Evolutionary conservation across 1,140 invertebrate species (phyloP).

Genomic region (Adoxophyes honmai): DNA sequence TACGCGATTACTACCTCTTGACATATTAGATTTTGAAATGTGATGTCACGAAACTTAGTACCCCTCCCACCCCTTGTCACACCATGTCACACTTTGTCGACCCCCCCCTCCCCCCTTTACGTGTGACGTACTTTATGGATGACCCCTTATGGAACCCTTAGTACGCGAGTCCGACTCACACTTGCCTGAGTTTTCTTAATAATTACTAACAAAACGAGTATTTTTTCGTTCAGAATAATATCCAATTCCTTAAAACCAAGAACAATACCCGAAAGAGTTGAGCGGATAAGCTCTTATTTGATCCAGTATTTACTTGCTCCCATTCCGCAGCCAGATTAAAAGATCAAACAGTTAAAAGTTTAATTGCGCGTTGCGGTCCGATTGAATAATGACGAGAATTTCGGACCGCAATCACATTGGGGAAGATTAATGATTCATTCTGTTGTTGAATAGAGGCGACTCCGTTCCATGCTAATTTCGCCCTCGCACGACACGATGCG

Average conservation of each 20-base stretch:
- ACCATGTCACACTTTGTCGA: no score
- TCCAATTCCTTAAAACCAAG: no score
- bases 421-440: slow-evolving; percentile 53
- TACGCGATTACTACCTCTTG: no score
- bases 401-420: slow-evolving; percentile 52
- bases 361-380: slow-evolving; percentile 23
- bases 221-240: no score
- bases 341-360: slow-evolving; percentile 16
- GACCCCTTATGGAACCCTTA: no score
- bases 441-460: slow-evolving; percentile 46
- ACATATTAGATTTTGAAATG: no score
- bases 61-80: no score
- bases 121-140: no score
- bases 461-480: slow-evolving; percentile 48
- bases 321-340: slow-evolving; percentile 4
- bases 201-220: background rate
- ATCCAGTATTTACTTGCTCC: slow-evolving; percentile 2
- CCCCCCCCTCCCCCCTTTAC: no score
- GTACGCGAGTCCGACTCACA: no score
- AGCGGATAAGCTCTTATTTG: background rate
- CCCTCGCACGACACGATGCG: slow-evolving; percentile 26
- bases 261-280: no score
- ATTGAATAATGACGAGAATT: slow-evolving; percentile 54
- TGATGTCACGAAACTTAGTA: no score
- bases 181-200: background rate